Evolutionary conservation across 2,113 vertebrate genomes (phyloP), one percentile per base, ranked within the genome.

Genomic region (Chionodraco myersi): DNA sequence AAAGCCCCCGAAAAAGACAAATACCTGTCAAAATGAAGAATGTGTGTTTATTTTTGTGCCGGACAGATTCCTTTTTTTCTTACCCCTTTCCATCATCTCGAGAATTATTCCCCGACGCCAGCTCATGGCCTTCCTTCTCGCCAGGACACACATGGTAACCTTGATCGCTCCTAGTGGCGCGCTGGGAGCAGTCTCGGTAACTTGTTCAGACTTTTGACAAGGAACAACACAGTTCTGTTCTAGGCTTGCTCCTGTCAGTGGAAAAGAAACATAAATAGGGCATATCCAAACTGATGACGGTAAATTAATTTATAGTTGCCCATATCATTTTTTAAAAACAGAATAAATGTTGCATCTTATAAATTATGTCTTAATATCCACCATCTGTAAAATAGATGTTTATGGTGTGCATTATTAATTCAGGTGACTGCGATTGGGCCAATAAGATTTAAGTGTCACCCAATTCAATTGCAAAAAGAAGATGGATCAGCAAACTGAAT

Each of bases 21-120:
- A 30, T 30, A 30, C 30, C 30, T 30, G 30, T 30, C 30, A 30
- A 30, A 30, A 30, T 30, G 30, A 30, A 30, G 30, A 30, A 30
- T 30, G 3, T 30, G 30, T 30, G 30, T 30, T 30, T 30, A 30
- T 30, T 30, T 30, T 30, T 30, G 30, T 30, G 30, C 30, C 15
- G 4, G 7, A 23, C 57, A 34, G 4, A 53, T 15, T 44, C 7
- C 11, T 59, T 6, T 41, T 47, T 5, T 18, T 34, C 88, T 86
- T 86, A 97, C 97, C 96, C 0, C 93, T 94, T 0, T 90, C 85
- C 84, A 95, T 89, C 87, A 97, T 96, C 14, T 96, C 95, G 5
- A 94, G 87, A 5, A 99, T 86, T 1, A 92, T 95, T 26, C 97
- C 97, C 10, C 84, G 94, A 83, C 96, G 92, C 98, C 98, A 99